These are phyloP conservation scores for Phyllostomus hastatus DNA, from an alignment of 2,113 vertebrate species.

Conservation along the genomic window DNA sequence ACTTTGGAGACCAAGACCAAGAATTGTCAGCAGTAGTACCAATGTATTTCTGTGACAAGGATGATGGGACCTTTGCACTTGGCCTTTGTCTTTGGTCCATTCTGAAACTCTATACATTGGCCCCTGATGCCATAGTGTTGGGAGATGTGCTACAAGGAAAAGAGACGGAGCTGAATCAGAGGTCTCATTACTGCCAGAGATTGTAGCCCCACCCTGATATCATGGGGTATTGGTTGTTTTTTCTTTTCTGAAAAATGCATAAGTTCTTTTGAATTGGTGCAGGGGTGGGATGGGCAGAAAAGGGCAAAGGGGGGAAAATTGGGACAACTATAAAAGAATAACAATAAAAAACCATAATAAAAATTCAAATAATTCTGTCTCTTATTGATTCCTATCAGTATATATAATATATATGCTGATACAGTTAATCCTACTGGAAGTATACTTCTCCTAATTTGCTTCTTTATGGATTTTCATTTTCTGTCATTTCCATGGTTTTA, in stretches of 20 bases:
- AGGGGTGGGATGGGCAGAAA: no score
- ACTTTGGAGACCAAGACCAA: neutral
- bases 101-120: accelerated
- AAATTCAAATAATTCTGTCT: neutral
- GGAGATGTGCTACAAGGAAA: neutral
- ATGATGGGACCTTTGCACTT: neutral
- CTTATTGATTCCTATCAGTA: neutral
- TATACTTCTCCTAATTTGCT: neutral
- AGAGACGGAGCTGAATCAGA: neutral
- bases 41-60: neutral
- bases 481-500: neutral
- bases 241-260: neutral
- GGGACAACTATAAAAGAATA: no score
- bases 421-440: neutral
- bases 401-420: neutral
- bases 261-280: no score
- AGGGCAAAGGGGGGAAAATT: no score
- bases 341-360: no score
- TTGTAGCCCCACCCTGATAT: no score
- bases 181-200: no score
- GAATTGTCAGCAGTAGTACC: neutral
- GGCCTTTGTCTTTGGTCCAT: neutral
- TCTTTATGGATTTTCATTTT: neutral
- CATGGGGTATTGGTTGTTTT: neutral
- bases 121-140: accelerated